A percentile compares a stretch with the other conserved stretches of the same genome.
Conservation (phyloP, 30 jellyfish, hydroid and myxozoan species). For the Chironex yamaguchii region DNA sequence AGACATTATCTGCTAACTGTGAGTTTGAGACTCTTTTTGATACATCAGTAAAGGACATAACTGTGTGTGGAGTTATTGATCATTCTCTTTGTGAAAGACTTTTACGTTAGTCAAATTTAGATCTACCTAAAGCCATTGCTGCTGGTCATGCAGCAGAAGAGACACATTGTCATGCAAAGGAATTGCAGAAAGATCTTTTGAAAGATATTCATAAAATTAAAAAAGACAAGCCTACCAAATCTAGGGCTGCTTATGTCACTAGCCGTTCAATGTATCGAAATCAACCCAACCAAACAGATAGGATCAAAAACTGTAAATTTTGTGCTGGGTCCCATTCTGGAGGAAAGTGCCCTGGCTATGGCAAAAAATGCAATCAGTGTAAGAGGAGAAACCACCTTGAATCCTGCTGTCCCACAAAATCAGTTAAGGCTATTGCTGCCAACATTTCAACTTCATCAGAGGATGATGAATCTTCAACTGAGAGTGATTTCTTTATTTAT, state of each 20-base stretch:
- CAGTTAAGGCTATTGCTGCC: constrained; percentile 19
- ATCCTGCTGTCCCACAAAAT: constrained; percentile 24
- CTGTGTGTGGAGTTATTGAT: constrained; percentile 46
- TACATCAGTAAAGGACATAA: constrained; percentile 14
- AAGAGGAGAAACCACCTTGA: constrained; percentile 9
- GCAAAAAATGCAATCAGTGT: constrained; percentile 5
- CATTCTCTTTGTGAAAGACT: constrained; percentile 9
- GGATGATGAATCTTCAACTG: constrained; percentile 20
- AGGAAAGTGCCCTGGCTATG: constrained; percentile 51
- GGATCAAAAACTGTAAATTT: constrained; percentile 12
- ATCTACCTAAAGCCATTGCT: constrained; percentile 29
- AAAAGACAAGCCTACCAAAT: not conserved
- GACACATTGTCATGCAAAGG: constrained; percentile 45
- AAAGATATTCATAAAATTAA: not conserved
- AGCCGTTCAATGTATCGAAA: too few species aligned
- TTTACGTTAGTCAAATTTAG: constrained; percentile 20
- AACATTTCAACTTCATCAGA: not conserved
- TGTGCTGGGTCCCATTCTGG: constrained; percentile 24
- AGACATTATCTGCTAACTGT: constrained; percentile 32
- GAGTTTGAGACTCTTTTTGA: constrained; percentile 47
- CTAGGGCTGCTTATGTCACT: not conserved
- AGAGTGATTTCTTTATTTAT: constrained; percentile 6
- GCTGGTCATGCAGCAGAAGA: constrained; percentile 63
- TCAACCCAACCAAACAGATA: not conserved
- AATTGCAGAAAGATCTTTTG: not conserved